phyloP scores from a whole-genome alignment of 2,113 vertebrate genomes.

The Eonycteris spelaea region DNA sequence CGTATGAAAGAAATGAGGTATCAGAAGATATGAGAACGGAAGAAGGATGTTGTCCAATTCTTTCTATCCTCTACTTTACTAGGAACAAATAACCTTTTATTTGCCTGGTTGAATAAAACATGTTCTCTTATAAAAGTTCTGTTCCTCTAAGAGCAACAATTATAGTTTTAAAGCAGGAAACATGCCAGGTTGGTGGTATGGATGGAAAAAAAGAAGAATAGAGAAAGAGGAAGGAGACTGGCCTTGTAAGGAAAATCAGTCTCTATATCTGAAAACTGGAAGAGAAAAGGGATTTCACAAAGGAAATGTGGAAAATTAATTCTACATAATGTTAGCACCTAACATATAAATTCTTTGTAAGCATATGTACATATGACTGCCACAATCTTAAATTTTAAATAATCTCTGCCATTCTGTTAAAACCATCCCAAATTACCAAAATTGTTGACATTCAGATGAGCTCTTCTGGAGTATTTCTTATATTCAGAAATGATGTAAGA shows the following conservation, averaged over 20 bases:
- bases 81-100: not conserved
- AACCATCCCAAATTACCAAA: not conserved
- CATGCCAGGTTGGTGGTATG: not conserved
- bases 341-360: not conserved
- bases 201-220: not conserved
- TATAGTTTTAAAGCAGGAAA: slow-evolving; percentile 4
- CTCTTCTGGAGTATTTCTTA: not conserved
- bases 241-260: not conserved
- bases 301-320: not conserved
- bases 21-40: not conserved
- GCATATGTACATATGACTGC: not conserved
- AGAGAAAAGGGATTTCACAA: not conserved
- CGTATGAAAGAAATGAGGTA: not conserved
- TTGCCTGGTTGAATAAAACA: not conserved
- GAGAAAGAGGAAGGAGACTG: not conserved
- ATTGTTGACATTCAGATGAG: not conserved
- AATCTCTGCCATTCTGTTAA: not conserved
- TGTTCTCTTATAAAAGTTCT: not conserved
- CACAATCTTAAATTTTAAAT: not conserved
- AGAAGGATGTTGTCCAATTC: not conserved
- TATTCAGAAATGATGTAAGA: not conserved
- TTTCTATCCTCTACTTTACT: not conserved
- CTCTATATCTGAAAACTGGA: not conserved
- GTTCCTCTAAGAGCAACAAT: not conserved
- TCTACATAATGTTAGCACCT: not conserved